Evolutionary conservation across 2,797 vertebrate genomes (phyloP).

Genomic region (Amblyopsis hoosieri): DNA sequence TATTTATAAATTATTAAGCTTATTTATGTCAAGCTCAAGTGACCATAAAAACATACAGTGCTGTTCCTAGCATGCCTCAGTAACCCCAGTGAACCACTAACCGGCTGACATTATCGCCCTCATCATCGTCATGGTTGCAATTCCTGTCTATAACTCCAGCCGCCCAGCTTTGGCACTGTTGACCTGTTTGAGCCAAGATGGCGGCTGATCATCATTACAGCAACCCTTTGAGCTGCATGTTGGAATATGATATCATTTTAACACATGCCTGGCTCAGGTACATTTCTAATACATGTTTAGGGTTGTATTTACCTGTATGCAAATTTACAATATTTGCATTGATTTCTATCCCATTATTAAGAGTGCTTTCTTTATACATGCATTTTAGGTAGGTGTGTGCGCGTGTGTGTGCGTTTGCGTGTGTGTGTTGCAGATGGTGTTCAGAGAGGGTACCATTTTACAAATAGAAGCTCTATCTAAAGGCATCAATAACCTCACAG

Average conservation of each 20-base stretch:
- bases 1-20: too few relatives aligned
- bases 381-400: conserved; percentile 16
- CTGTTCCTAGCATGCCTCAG: conserved; percentile 26
- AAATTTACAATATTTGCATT: not conserved
- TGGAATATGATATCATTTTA: conserved; percentile 26
- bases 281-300: conserved; percentile 7
- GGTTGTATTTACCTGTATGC: not conserved
- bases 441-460: conserved; percentile 84
- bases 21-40: not conserved
- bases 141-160: conserved; percentile 15
- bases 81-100: conserved; percentile 59
- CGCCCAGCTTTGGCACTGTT: not conserved
- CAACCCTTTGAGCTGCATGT: conserved; percentile 48
- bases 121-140: conserved; percentile 31
- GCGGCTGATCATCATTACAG: conserved; percentile 29
- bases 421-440: conserved; percentile 84
- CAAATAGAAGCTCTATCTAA: conserved; percentile 92
- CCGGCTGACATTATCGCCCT: conserved; percentile 45
- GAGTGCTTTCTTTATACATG: too few relatives aligned
- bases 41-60: not conserved
- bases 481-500: conserved; percentile 92
- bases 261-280: conserved; percentile 31
- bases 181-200: conserved; percentile 30
- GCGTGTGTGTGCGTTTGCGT: conserved; percentile 33
- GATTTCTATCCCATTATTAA: too few relatives aligned